Evolutionary conservation across 2,113 vertebrate genomes (phyloP).

Genomic region (Romanogobio albipinnatus): DNA sequence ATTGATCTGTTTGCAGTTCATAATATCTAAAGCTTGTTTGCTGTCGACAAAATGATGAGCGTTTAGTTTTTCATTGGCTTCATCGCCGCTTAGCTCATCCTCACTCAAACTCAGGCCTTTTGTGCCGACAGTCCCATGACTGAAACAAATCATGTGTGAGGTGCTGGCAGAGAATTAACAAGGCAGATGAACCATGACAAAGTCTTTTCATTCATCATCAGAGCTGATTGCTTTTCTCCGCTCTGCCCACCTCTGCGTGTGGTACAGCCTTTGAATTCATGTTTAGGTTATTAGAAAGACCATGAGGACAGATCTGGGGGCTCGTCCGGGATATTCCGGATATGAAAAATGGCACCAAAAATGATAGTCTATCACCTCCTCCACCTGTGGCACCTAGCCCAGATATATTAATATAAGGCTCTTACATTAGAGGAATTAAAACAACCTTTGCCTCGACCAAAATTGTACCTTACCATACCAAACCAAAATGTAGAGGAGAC

Average conservation of each 20-base stretch:
- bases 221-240: background rate
- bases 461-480: too few relatives aligned
- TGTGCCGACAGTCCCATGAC: slow-evolving; percentile 24
- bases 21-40: slow-evolving; percentile 29
- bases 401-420: too few relatives aligned
- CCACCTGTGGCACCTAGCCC: too few relatives aligned
- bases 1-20: slow-evolving; percentile 27
- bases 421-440: too few relatives aligned
- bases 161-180: slow-evolving; percentile 36
- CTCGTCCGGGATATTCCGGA: too few relatives aligned
- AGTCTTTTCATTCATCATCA: slow-evolving; percentile 32
- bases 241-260: background rate
- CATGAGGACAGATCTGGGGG: too few relatives aligned
- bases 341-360: too few relatives aligned
- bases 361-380: too few relatives aligned
- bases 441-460: too few relatives aligned
- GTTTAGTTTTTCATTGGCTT: slow-evolving; percentile 10
- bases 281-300: background rate
- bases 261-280: background rate
- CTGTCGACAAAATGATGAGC: background rate
- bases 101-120: slow-evolving; percentile 3
- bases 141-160: background rate
- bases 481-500: too few relatives aligned
- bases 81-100: slow-evolving; percentile 20
- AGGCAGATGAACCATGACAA: slow-evolving; percentile 29